Evolutionary conservation across 2,888 invertebrate species (phyloP).

Genomic region (Helleia helle): DNA sequence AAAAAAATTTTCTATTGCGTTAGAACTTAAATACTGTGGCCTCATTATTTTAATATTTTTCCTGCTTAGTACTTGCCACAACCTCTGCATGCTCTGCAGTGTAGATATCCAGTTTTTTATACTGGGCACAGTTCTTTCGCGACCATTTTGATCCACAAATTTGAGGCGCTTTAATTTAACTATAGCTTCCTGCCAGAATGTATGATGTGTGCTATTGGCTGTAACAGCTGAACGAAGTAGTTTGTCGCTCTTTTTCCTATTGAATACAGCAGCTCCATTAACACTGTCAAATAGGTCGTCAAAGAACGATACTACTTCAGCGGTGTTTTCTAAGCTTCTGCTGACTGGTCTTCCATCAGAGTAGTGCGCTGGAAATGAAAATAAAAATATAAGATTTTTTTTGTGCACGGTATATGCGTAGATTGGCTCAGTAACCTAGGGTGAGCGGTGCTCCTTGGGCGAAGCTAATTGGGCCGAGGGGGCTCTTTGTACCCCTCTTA

Average conservation of each 20-base stretch:
- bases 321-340: neutral
- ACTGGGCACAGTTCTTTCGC: slow-evolving; percentile 15
- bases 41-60: slow-evolving; percentile 14
- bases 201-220: slow-evolving; percentile 9
- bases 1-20: slow-evolving; percentile 22
- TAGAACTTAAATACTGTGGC: slow-evolving; percentile 15
- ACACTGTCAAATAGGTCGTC: slow-evolving; percentile 16
- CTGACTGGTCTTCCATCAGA: no score
- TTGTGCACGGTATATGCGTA: no score
- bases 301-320: no score
- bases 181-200: slow-evolving; percentile 14
- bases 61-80: slow-evolving; percentile 11
- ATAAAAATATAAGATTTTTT: no score
- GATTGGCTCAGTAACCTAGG: no score
- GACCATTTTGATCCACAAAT: slow-evolving; percentile 10
- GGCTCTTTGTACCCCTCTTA: no score
- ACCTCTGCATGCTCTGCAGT: slow-evolving; percentile 14
- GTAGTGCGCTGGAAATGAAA: no score
- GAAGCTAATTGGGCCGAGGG: no score
- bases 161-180: slow-evolving; percentile 12
- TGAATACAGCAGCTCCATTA: slow-evolving; percentile 12
- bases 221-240: no score
- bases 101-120: slow-evolving; percentile 17
- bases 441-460: no score
- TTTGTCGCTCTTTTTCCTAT: slow-evolving; percentile 14